A percentile compares a stretch with the other conserved stretches of the same genome.
Evolutionary conservation across 1,140 invertebrate species (phyloP).

Genomic region (Propsilocerus akamusi): DNA sequence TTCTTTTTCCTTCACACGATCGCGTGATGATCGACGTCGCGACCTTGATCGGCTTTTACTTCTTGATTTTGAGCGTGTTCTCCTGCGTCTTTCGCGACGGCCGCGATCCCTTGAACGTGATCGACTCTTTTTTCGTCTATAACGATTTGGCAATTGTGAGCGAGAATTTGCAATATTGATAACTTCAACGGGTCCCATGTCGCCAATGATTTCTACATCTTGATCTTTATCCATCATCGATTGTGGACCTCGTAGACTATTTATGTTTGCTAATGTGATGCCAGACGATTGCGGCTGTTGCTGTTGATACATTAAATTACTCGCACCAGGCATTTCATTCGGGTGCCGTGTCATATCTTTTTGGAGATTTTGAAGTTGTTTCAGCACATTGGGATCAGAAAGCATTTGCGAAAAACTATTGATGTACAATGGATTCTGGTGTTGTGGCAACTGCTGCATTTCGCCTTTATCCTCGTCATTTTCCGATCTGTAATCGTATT

Average conservation of each 20-base stretch:
- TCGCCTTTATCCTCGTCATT: conserved; percentile 45
- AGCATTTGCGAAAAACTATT: no score
- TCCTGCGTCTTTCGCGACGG: conserved; percentile 21
- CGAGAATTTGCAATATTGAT: conserved; percentile 34
- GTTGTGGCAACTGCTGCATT: conserved; percentile 1
- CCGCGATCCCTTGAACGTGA: conserved; percentile 27
- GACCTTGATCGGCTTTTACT: no score
- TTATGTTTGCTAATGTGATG: conserved; percentile 13
- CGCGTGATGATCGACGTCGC: conserved; percentile 29
- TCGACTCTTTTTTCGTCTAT: conserved; percentile 24
- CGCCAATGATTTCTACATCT: not conserved
- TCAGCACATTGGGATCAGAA: conserved; percentile 43
- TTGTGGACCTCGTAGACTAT: conserved; percentile 16
- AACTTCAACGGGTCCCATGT: conserved; percentile 38
- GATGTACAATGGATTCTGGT: no score
- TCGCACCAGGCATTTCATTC: not conserved
- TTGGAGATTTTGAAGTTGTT: conserved; percentile 29
- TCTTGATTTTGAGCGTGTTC: conserved; percentile 23
- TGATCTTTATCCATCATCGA: conserved; percentile 21
- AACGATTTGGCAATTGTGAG: conserved; percentile 31
- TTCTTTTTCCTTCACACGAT: conserved; percentile 40
- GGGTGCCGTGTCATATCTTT: not conserved
- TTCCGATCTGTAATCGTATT: conserved; percentile 71
- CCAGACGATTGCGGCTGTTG: conserved; percentile 12
- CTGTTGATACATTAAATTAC: conserved; percentile 13